These are phyloP conservation scores for Gallinago nigripennis DNA, from an alignment of 2,797 vertebrate species.

Conservation along the genomic window DNA sequence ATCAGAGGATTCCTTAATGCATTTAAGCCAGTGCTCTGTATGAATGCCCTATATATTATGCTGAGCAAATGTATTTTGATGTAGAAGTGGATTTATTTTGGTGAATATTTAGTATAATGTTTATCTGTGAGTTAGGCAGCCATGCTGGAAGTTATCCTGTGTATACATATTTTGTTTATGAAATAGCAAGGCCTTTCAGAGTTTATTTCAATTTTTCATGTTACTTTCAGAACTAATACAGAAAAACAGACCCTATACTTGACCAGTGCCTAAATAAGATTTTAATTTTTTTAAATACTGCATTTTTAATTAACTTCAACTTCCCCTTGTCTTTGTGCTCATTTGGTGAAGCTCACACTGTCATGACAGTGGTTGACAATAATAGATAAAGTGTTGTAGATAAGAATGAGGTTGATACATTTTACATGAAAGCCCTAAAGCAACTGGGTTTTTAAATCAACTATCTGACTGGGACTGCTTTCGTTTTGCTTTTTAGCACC, in stretches of 20 bases:
- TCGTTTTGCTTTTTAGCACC: conserved; percentile 54
- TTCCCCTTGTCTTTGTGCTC: not conserved
- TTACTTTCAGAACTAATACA: conserved; percentile 6
- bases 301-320: conserved; percentile 30
- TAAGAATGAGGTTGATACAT: conserved; percentile 37
- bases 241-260: not conserved
- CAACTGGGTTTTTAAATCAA: conserved; percentile 3
- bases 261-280: not conserved
- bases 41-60: not conserved
- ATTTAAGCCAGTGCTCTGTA: not conserved
- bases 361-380: conserved; percentile 24
- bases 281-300: not conserved
- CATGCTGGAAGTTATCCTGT: not conserved
- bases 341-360: conserved; percentile 13
- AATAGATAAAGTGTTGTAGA: conserved; percentile 34
- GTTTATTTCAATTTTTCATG: conserved; percentile 46
- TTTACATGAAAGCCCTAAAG: conserved; percentile 30
- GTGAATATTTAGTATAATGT: not conserved
- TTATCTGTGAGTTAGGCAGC: not conserved
- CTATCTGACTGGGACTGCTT: not conserved
- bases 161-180: not conserved
- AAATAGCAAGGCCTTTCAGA: conserved; percentile 21
- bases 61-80: not conserved
- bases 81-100: not conserved
- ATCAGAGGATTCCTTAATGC: not conserved